Conservation (phyloP, 2,797 vertebrate genomes). For the Centroberyx gerrardi region DNA sequence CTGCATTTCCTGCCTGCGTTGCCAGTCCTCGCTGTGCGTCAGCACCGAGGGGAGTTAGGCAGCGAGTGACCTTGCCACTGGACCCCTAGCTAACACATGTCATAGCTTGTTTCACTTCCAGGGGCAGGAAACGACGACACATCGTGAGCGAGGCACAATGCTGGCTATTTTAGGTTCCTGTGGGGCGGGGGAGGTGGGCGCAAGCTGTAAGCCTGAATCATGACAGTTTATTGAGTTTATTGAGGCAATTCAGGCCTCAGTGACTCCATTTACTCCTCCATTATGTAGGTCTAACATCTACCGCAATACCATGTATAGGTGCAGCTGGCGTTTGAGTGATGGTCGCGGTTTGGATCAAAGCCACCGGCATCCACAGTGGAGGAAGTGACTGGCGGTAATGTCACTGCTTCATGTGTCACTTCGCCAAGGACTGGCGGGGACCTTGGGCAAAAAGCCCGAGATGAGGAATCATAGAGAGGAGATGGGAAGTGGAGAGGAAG, state of each 20-base stretch:
- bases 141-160: slow-evolving; percentile 50
- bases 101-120: slow-evolving; percentile 70
- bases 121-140: slow-evolving; percentile 58
- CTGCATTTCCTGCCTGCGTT: slow-evolving; percentile 50
- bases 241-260: background rate
- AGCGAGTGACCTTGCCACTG: slow-evolving; percentile 68
- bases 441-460: slow-evolving; percentile 52
- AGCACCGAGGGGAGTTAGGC: slow-evolving; percentile 59
- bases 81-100: slow-evolving; percentile 64
- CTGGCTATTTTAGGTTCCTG: slow-evolving; percentile 64
- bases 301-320: slow-evolving; percentile 37
- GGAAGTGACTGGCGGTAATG: slow-evolving; percentile 48
- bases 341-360: slow-evolving; percentile 39
- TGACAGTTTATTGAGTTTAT: slow-evolving; percentile 6
- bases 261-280: slow-evolving; percentile 24
- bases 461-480: slow-evolving; percentile 35
- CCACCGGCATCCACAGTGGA: slow-evolving; percentile 7
- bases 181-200: slow-evolving; percentile 5
- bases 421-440: slow-evolving; percentile 41
- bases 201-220: slow-evolving; percentile 39
- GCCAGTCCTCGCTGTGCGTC: slow-evolving; percentile 53
- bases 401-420: slow-evolving; percentile 21
- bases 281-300: slow-evolving; percentile 11
- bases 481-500: slow-evolving; percentile 43
- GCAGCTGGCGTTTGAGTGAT: slow-evolving; percentile 52